Base-by-base conservation (phyloP, 2,888 invertebrate genomes). In the Ypsolopha scabrella region DNA sequence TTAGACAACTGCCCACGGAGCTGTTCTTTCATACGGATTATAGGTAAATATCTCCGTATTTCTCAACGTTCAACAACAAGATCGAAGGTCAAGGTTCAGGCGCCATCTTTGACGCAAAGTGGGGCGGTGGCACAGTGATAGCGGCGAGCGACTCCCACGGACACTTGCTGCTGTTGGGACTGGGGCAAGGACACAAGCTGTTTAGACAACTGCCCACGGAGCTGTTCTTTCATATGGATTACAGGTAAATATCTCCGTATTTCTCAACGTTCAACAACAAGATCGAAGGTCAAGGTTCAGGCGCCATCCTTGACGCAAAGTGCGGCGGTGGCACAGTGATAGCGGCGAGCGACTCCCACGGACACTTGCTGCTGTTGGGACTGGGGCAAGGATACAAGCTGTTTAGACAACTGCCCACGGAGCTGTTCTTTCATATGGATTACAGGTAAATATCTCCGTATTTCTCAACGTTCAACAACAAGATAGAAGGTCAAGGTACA, bases 11-110 rank as follows among this genome's bases (percentile, higher is more conserved):
- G 60, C 99, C 99, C 3, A 90, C 91, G 59, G 97, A 99, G 80
- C 87, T 98, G 65, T 99, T 99, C 85, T 99, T 99, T 82, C 97
- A 98, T 72, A 99, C 98, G 1, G 99, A 99, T 81, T 99, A 98
- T 82, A 60, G 83, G 35, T 48, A 6, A 47, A 13, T n/a, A n/a
- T n/a, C n/a, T n/a, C n/a, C n/a, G n/a, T n/a, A n/a, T n/a, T n/a
- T n/a, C n/a, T n/a, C 89, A 0, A 87, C 88, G 51, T 93, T 91
- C 67, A 88, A 92, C 65, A 95, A 95, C 78, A 88, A 89, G 53
- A 93, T 95, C 55, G 93, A 94, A 61, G 95, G 94, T 0, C 95
- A 95, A 75, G 97, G 97, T 0, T 93, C 94, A 94, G 94, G 97
- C n/a, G 95, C 97, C 7, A 92, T 99, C 34, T 99, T 96, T 79